Percentiles rank a stretch among this genome's conserved stretches.
Conservation (phyloP, 2,797 vertebrate genomes). For the Moxostoma hubbsi region DNA sequence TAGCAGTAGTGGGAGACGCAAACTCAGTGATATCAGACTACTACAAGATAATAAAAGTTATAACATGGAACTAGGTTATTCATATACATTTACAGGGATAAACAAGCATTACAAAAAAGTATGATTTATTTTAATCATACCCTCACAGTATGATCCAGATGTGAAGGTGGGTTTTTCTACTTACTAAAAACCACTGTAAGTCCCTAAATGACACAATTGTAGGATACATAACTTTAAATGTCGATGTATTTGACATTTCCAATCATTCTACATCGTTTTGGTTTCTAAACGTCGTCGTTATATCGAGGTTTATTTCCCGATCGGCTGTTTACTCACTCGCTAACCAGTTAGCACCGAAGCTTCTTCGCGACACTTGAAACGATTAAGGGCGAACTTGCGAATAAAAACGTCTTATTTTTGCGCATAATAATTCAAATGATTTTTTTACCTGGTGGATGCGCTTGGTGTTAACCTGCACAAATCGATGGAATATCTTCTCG, state of each 20-base stretch:
- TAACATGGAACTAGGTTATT: too few relatives aligned
- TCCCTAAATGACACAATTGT: not conserved
- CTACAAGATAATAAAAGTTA: too few relatives aligned
- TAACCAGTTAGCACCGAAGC: slow-evolving; percentile 19
- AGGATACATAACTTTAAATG: not conserved
- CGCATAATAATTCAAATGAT: not conserved
- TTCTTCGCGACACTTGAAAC: not conserved
- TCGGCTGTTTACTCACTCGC: slow-evolving; percentile 3
- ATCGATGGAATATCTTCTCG: slow-evolving; percentile 34
- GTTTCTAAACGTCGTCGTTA: not conserved
- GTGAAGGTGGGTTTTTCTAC: not conserved
- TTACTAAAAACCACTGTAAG: not conserved
- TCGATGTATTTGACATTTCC: not conserved
- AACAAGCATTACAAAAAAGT: too few relatives aligned
- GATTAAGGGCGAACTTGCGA: not conserved
- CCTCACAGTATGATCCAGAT: not conserved
- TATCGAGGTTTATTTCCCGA: not conserved
- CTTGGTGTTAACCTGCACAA: slow-evolving; percentile 25
- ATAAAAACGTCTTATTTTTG: not conserved
- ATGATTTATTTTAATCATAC: too few relatives aligned
- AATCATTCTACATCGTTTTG: not conserved
- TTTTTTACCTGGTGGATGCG: slow-evolving; percentile 20
- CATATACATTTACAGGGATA: too few relatives aligned
- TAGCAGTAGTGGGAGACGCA: too few relatives aligned
- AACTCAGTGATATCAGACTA: too few relatives aligned